Evolutionary conservation across 2,888 invertebrate genomes (phyloP), one percentile per base, ranked within the genome.

Genomic region (Heliothis peltigera): DNA sequence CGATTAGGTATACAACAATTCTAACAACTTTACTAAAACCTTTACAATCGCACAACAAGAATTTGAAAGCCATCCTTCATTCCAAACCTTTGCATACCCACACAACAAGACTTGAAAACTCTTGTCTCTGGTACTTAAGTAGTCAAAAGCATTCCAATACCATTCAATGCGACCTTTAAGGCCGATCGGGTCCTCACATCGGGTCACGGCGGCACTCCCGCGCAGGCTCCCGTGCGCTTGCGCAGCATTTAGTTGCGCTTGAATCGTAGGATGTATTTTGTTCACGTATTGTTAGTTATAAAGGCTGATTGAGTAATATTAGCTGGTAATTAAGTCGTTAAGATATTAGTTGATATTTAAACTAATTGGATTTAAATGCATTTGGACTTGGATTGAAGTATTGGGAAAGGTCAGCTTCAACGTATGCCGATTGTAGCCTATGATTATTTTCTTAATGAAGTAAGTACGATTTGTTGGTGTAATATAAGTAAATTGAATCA

Each of bases 141-240:
- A 80, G 68, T 76, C 79, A 79, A 77, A 79, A 80, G 75, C 81
- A 81, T 81, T 80, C 81, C 81, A 68, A 78, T 79, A 74, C 59
- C 75, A 82, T 80, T 77, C 77, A 76, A 71, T 58, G 82, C 85
- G 88, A 88, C 88, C 88, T 88, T 88, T 88, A 88, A 88, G 88
- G 88, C 87, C 87, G 87, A 84, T 86, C 82, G 78, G 82, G 82
- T 75, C 77, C 77, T 74, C 70, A 76, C 87, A 87, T 84, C 84
- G 86, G 86, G 88, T 87, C 88, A 85, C 80, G 81, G 79, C 80
- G 80, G 71, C 82, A 79, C 76, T 77, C 80, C 81, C 68, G 79
- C 70, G 74, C 75, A 66, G 64, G 67, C 72, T 65, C 64, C 71
- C 62, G 77, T 72, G 77, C 73, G 77, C 79, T 25, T 48, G 75